These are phyloP conservation scores for Triplophysa bombifrons DNA, from an alignment of 2,797 vertebrate species.

Conservation along the genomic window DNA sequence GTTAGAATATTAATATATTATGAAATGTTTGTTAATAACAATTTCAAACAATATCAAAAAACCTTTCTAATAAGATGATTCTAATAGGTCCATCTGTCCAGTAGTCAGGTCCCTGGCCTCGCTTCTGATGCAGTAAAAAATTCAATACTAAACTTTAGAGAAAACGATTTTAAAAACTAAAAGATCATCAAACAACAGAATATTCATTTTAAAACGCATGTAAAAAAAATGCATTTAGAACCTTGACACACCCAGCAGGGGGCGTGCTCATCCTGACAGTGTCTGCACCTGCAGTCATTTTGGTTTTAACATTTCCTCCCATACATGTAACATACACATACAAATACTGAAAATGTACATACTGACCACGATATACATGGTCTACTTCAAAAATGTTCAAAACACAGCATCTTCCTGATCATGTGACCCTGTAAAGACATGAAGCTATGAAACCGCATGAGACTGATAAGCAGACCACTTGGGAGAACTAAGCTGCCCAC, in stretches of 20 bases:
- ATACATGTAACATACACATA: no score
- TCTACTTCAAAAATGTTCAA: background rate
- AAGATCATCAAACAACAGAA: background rate
- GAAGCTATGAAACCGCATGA: background rate
- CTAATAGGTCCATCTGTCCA: no score
- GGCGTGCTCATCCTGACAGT: background rate
- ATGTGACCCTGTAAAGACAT: background rate
- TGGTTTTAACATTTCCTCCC: background rate
- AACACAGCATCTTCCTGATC: background rate
- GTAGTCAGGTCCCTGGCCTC: no score
- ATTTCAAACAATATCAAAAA: no score
- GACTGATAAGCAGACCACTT: background rate
- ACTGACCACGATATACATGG: background rate
- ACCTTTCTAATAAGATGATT: no score
- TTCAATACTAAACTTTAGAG: background rate
- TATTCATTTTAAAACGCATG: conserved; percentile 5
- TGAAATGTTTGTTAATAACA: no score
- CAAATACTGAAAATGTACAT: background rate
- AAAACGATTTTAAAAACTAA: background rate
- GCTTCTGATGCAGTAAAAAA: background rate
- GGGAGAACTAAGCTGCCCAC: background rate
- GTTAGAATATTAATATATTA: no score
- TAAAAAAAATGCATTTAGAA: background rate
- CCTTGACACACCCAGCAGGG: background rate
- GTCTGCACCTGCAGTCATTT: background rate